These are phyloP conservation scores for Poeciliopsis infans DNA, from an alignment of 2,797 vertebrate species.

Conservation along the genomic window DNA sequence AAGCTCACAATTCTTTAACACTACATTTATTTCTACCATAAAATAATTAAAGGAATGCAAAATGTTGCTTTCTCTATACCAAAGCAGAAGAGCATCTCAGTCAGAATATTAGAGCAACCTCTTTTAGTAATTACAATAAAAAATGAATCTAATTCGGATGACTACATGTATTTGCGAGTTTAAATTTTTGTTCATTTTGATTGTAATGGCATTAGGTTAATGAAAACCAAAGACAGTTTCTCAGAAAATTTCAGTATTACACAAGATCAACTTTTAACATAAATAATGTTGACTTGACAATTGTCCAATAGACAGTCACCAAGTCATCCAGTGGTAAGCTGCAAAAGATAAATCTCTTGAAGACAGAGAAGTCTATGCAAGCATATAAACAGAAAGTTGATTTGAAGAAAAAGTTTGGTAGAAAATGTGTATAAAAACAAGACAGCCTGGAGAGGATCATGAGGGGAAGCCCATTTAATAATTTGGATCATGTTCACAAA, in stretches of 20 bases:
- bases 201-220: neutral
- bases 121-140: neutral
- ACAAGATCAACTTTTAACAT: neutral
- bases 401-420: neutral
- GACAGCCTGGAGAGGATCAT: neutral
- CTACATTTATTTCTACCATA: constrained; percentile 1
- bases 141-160: neutral
- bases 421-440: neutral
- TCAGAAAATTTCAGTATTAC: neutral
- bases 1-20: too few relatives aligned
- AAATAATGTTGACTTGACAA: neutral
- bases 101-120: neutral
- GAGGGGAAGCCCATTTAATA: neutral
- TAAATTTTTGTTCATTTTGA: neutral
- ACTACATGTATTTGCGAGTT: neutral
- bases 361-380: neutral
- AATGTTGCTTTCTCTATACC: constrained; percentile 7
- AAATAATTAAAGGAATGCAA: constrained; percentile 22
- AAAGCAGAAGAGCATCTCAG: neutral
- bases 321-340: neutral
- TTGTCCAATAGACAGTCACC: neutral
- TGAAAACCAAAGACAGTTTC: neutral
- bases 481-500: neutral
- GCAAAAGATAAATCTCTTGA: neutral
- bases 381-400: neutral